phyloP scores from a whole-genome alignment of 1,140 invertebrate species.

The Amyelois transitella region DNA sequence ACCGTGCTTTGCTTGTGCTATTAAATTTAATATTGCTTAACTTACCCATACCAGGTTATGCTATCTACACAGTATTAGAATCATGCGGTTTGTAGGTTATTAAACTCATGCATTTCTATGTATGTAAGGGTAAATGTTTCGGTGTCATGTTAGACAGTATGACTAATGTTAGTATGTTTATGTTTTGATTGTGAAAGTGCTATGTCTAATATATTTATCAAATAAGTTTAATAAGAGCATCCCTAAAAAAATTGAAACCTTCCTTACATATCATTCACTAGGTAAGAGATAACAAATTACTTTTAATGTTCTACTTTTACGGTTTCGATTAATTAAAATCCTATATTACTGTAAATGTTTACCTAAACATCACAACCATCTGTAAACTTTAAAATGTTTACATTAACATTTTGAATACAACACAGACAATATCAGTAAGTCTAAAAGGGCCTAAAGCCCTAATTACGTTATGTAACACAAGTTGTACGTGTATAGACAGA shows the following conservation, averaged over 20 bases:
- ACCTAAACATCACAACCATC: slow-evolving; percentile 70
- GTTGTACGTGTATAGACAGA: slow-evolving; percentile 17
- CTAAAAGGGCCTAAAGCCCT: slow-evolving; percentile 50
- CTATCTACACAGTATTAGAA: slow-evolving; percentile 6
- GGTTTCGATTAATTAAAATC: slow-evolving; percentile 7
- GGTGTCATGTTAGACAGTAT: slow-evolving; percentile 44
- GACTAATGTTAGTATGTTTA: slow-evolving; percentile 54
- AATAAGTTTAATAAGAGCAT: slow-evolving; percentile 4
- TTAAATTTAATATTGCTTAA: slow-evolving; percentile 30
- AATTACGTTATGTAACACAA: slow-evolving; percentile 34
- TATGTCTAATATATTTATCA: slow-evolving; percentile 36
- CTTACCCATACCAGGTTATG: slow-evolving; percentile 38
- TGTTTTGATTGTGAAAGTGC: slow-evolving; percentile 50
- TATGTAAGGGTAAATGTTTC: slow-evolving; percentile 17
- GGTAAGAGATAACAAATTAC: slow-evolving; percentile 6
- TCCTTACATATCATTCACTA: slow-evolving; percentile 21
- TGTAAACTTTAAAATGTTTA: slow-evolving; percentile 61
- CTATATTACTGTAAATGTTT: slow-evolving; percentile 60
- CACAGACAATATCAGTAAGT: slow-evolving; percentile 44
- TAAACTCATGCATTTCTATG: slow-evolving; percentile 2
- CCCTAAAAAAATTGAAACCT: slow-evolving; percentile 16
- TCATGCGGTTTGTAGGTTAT: slow-evolving; percentile 3
- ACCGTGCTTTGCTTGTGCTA: slow-evolving; percentile 56
- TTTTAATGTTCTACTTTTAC: neutral
- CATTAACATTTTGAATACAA: slow-evolving; percentile 31